Conservation (phyloP, 2,888 invertebrate genomes). For the Therioaphis trifolii region DNA sequence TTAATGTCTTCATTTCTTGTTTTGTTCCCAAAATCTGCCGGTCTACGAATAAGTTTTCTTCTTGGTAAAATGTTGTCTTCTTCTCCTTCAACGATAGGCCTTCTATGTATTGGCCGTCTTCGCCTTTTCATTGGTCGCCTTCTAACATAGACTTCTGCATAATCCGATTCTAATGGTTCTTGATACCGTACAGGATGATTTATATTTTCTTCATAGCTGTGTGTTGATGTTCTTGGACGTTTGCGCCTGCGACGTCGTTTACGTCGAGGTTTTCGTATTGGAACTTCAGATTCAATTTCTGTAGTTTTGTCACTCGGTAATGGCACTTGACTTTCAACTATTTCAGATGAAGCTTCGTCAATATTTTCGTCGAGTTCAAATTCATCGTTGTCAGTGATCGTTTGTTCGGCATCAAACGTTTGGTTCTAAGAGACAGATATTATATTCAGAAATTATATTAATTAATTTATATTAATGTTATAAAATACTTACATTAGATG, state of each 20-base stretch:
- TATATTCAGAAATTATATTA: background rate
- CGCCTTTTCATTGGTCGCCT: constrained; percentile 65
- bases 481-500: constrained; percentile 15
- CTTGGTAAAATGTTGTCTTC: constrained; percentile 70
- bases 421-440: constrained; percentile 13
- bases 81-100: constrained; percentile 68
- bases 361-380: constrained; percentile 52
- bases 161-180: constrained; percentile 58
- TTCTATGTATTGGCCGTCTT: constrained; percentile 64
- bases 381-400: constrained; percentile 27
- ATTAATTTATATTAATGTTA: background rate
- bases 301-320: constrained; percentile 65
- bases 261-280: constrained; percentile 61
- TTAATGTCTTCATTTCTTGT: constrained; percentile 65
- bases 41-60: constrained; percentile 69
- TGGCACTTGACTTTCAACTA: constrained; percentile 61
- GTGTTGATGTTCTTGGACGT: constrained; percentile 64
- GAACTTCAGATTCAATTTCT: constrained; percentile 55
- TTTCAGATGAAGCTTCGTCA: constrained; percentile 55
- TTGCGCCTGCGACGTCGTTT: constrained; percentile 64
- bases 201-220: constrained; percentile 64
- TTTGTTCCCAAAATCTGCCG: constrained; percentile 20
- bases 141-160: constrained; percentile 60
- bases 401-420: constrained; percentile 7
- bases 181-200: constrained; percentile 41